phyloP scores from a whole-genome alignment of 2,113 vertebrate genomes.

The Lycaon pictus region DNA sequence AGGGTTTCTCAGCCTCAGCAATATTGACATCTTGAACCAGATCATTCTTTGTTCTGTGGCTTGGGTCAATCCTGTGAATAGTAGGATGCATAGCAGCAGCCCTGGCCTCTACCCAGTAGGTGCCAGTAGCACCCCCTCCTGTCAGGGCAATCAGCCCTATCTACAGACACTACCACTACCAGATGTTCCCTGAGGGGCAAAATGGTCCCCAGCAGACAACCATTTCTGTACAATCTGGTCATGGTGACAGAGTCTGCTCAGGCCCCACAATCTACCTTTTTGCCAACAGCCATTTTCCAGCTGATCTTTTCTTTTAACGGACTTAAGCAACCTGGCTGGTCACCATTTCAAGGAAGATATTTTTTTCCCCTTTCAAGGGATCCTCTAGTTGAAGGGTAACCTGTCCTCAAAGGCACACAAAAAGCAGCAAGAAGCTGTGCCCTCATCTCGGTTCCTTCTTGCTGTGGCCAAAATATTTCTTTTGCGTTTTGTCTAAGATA shows the following conservation, averaged over 20 bases:
- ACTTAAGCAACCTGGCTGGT: background rate
- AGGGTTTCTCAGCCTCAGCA: background rate
- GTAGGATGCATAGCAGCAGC: background rate
- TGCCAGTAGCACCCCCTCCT: background rate
- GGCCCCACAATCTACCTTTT: background rate
- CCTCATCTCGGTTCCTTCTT: background rate
- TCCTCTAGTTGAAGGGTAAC: background rate
- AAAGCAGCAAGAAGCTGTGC: background rate
- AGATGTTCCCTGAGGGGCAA: background rate
- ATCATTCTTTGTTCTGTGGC: rapidly evolving
- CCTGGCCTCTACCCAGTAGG: background rate
- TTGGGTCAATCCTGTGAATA: background rate
- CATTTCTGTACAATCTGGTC: background rate
- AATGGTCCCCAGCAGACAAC: background rate
- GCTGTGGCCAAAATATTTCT: background rate
- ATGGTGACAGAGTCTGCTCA: background rate
- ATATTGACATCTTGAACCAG: rapidly evolving
- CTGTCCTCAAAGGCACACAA: background rate
- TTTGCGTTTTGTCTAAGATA: background rate
- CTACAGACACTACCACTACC: background rate
- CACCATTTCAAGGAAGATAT: background rate
- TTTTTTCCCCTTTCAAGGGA: background rate
- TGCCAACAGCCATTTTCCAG: background rate
- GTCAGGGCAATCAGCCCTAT: rapidly evolving
- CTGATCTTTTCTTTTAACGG: background rate